phyloP scores from a whole-genome alignment of 2,888 invertebrate species.

The Rhorus exstirpatorius region DNA sequence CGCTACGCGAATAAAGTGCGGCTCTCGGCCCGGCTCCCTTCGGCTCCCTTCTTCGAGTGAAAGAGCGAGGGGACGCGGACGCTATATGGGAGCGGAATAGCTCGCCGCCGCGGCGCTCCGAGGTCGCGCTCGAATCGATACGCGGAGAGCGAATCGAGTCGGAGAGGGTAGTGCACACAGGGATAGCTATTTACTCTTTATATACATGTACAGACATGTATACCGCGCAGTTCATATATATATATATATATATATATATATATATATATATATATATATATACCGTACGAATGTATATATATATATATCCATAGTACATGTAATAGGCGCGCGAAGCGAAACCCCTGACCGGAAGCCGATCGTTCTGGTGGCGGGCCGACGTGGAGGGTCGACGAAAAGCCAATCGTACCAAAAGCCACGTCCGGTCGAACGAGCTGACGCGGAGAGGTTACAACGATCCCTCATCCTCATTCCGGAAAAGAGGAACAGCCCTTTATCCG shows the following conservation, averaged over 20 bases:
- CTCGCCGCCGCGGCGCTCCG: conserved; percentile 74
- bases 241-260: conserved; percentile 34
- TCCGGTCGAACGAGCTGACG: conserved; percentile 74
- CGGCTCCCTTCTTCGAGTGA: conserved; percentile 67
- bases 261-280: not conserved
- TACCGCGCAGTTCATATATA: not conserved
- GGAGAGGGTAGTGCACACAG: conserved; percentile 72
- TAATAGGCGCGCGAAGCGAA: conserved; percentile 67
- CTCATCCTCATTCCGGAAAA: conserved; percentile 79
- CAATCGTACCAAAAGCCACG: conserved; percentile 77
- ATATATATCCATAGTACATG: conserved; percentile 21
- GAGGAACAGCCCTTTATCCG: conserved; percentile 74
- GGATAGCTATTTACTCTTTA: conserved; percentile 53
- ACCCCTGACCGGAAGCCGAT: conserved; percentile 82
- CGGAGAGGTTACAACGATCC: conserved; percentile 70
- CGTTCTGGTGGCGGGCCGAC: conserved; percentile 77
- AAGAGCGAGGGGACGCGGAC: conserved; percentile 50
- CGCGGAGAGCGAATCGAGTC: conserved; percentile 76
- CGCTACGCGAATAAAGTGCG: conserved; percentile 68
- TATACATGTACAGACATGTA: conserved; percentile 38
- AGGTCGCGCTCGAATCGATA: conserved; percentile 74
- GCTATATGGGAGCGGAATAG: conserved; percentile 64
- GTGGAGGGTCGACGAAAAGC: conserved; percentile 63
- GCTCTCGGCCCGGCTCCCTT: conserved; percentile 69
- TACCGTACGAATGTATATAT: conserved; percentile 25